Evolutionary conservation across 2,888 invertebrate species (phyloP), one percentile per base, ranked within the genome.

Genomic region (Muscina levida): DNA sequence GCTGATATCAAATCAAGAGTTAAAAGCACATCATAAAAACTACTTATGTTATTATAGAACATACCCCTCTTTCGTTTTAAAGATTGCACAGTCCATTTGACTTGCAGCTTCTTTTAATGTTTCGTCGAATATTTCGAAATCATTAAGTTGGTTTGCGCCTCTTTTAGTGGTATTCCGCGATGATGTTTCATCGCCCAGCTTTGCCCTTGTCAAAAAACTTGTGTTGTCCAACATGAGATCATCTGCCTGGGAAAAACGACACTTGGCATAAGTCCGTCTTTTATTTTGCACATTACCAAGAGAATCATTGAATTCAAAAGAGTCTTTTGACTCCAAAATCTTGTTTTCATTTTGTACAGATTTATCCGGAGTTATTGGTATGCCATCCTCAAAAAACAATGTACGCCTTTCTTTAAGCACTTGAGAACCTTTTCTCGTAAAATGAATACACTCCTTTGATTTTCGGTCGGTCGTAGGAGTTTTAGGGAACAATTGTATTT

Each of bases 171-270:
- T 85, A 51, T 84, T 85, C 8, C 83, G 82, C 0, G 86, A 86
- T 37, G 83, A 72, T 0, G 87, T 86, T 51, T 87, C 86, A 74
- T 88, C 86, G 13, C 85, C 85, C 1, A 87, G 57, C 80, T 84
- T 86, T 17, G 85, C 87, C 67, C 85, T 83, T 0, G 83, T 84
- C 13, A 87, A 68, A 66, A 87, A 87, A 70, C 86, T 85, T 0
- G 87, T 87, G 46, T 85, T 86, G 26, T 88, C 84, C 31, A 87
- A 82, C 83, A 86, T 82, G 1, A 83, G 31, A 37, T 88, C 87
- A 82, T 86, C 86, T 2, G 84, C 85, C 72, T 86, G 85, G 0
- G 85, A 87, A 66, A 83, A 80, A 0, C 85, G 83, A 72, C 81
- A 84, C 31, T 81, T 83, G 1, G 15, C 62, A 19, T 83, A 83